phyloP scores from a whole-genome alignment of 1,140 invertebrate species.

The Drosophila repleta region DNA sequence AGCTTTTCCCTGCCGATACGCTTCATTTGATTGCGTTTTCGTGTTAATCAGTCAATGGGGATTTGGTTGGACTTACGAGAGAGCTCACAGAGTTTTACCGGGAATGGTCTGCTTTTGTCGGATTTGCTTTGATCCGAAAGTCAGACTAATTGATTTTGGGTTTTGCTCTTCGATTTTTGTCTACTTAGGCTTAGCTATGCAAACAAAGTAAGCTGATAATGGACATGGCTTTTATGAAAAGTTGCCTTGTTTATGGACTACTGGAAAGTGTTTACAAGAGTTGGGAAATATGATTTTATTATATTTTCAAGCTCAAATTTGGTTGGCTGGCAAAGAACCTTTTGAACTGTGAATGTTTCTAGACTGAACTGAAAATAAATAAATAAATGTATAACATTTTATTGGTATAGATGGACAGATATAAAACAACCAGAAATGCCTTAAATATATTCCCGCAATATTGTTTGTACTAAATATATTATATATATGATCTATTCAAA shows the following conservation, averaged over 20 bases:
- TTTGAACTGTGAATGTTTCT: no score
- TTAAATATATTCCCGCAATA: no score
- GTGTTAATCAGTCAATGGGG: conserved; percentile 69
- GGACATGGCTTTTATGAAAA: neutral
- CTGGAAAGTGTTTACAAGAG: no score
- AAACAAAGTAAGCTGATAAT: neutral
- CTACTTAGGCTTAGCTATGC: conserved; percentile 11
- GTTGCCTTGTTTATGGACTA: neutral
- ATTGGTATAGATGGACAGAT: no score
- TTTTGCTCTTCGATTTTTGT: conserved; percentile 1
- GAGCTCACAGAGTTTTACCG: conserved; percentile 27
- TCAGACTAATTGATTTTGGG: conserved; percentile 52
- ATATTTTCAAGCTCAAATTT: no score
- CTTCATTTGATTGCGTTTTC: conserved; percentile 62
- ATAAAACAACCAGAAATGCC: no score
- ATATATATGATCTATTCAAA: neutral
- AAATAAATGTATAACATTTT: no score
- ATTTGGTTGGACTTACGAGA: conserved; percentile 46
- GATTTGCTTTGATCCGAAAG: conserved; percentile 55
- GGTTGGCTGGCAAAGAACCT: no score
- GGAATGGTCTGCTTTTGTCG: conserved; percentile 14
- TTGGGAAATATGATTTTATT: no score
- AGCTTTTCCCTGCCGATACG: conserved; percentile 29
- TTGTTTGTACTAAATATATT: neutral
- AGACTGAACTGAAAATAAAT: no score